Base-by-base conservation (phyloP, 2,888 invertebrate species). In the Oligia strigilis region DNA sequence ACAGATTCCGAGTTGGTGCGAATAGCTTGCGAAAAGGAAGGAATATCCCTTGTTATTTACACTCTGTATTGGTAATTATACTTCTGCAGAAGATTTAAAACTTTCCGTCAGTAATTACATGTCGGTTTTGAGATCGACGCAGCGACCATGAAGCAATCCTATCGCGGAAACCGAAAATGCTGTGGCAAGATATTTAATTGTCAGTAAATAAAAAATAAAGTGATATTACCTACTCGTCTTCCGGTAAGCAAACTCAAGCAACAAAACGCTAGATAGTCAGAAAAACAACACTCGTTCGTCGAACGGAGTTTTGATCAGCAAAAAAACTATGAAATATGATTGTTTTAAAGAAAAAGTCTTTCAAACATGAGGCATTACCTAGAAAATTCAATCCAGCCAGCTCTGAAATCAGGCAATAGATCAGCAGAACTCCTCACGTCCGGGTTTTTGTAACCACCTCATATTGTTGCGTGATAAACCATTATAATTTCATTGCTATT, bases 401-500 rank as follows among this genome's bases (percentile, higher is more conserved):
- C 77, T 82, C 76, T 77, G 77, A 78, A 81, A 75, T 81, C 70
- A 76, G 72, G 74, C 36, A 73, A 76, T 78, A 77, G 40, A 76
- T 82, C 79, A 83, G 49, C 73, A 60, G 81, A 86, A 76, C 79
- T 72, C 66, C 81, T 69, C 79, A 81, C 81, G 78, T 80, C 82
- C 70, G 84, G 40, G 69, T 88, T 90, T 84, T 84, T 85, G 66
- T 76, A 76, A 73, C 72, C 80, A 83, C 77, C 80, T 79, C 62
- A 78, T 76, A 78, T 40, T 67, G 75, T 88, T 84, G 82, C 85
- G 80, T 82, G 87, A 67, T 87, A 82, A 78, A 80, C 62, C 52
- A 87, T 87, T 80, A 78, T 87, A 80, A 87, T 84, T 80, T 66
- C 66, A 75, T 77, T 76, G 83, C 62, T 65, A 74, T 66, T 85